These are phyloP conservation scores for Antechinus stuartii DNA, from an alignment of 2,113 vertebrate genomes.

Conservation along the genomic window DNA sequence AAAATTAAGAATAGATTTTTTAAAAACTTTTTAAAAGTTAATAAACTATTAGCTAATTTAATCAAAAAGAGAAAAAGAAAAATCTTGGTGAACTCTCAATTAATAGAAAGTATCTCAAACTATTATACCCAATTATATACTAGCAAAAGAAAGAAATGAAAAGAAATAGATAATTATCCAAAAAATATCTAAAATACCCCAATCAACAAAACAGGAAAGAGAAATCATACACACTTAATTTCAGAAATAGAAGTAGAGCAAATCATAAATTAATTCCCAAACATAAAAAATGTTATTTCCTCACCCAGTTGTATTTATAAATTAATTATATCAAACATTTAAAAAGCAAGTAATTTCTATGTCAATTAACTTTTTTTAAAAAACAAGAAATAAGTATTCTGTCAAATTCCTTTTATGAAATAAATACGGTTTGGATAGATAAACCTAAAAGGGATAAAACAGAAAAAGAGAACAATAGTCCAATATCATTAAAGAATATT, in stretches of 20 bases:
- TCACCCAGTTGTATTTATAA: not conserved
- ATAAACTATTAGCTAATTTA: not conserved
- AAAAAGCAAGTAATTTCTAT: not conserved
- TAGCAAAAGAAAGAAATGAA: not conserved
- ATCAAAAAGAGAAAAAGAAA: not conserved
- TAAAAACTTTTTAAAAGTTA: not conserved
- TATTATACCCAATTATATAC: not conserved
- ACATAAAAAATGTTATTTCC: not conserved
- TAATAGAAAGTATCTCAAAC: not conserved
- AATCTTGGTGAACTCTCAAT: not conserved
- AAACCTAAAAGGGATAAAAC: not conserved
- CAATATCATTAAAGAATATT: not conserved
- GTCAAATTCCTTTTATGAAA: not conserved
- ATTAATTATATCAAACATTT: not conserved
- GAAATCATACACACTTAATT: not conserved
- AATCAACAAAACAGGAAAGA: not conserved
- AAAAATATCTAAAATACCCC: not conserved
- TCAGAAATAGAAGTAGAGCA: not conserved
- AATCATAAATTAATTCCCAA: not conserved
- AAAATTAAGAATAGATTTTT: not conserved
- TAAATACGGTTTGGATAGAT: not conserved
- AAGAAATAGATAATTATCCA: not conserved
- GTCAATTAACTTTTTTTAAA: not conserved
- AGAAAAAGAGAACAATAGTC: not conserved
- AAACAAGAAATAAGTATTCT: not conserved